Conservation (phyloP, 1,140 invertebrate species). For the Drosophila pseudoananassae region DNA sequence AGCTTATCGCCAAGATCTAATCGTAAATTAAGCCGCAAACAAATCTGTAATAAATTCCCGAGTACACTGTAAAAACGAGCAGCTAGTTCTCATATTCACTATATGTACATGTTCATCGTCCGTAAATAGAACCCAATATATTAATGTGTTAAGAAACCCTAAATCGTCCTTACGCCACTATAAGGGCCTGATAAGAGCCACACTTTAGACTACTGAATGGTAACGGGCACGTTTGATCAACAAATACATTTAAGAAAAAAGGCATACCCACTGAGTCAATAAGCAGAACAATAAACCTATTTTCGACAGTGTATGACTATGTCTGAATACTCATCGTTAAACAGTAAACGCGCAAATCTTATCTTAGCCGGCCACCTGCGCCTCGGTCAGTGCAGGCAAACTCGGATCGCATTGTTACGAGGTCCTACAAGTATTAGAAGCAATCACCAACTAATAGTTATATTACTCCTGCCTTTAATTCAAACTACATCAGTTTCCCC, state of each 20-base stretch:
- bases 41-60: slow-evolving; percentile 62
- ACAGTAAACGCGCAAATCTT: slow-evolving; percentile 58
- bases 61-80: slow-evolving; percentile 15
- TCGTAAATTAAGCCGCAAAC: slow-evolving; percentile 49
- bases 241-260: too few relatives aligned
- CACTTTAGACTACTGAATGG: not conserved
- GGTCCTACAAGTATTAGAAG: slow-evolving; percentile 1
- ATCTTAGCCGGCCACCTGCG: slow-evolving; percentile 62
- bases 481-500: not conserved
- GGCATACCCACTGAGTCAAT: too few relatives aligned
- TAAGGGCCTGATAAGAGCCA: not conserved
- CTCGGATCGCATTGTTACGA: slow-evolving; percentile 26
- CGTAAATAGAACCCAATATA: too few relatives aligned
- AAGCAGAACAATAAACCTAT: not conserved
- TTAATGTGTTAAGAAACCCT: not conserved
- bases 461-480: too few relatives aligned
- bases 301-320: slow-evolving; percentile 1
- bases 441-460: too few relatives aligned
- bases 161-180: not conserved
- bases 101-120: too few relatives aligned
- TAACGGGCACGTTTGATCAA: not conserved
- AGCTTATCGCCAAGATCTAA: slow-evolving; percentile 50
- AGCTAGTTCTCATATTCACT: not conserved
- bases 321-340: slow-evolving; percentile 29
- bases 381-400: slow-evolving; percentile 60